Evolutionary conservation across 2,797 vertebrate species (phyloP), one percentile per base, ranked within the genome.

Genomic region (Fundulus diaphanus): DNA sequence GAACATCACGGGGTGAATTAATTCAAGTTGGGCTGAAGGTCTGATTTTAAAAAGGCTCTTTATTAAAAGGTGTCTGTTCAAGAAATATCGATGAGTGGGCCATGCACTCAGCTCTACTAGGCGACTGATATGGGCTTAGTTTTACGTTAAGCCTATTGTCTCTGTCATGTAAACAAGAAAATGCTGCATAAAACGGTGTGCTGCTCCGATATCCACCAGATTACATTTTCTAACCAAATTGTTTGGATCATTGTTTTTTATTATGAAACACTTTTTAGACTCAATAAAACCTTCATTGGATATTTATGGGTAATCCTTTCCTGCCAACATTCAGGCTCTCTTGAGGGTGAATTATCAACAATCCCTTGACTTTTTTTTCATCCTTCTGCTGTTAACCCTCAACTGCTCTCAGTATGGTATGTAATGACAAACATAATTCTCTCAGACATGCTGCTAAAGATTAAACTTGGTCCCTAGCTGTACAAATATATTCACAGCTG

Each of bases 381-480:
- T 73, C 22, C 46, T 52, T 20, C 33, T 8, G 2, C 12, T n/a
- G 22, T 24, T 37, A 35, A 57, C 44, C 31, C 68, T 37, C 12
- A 16, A 67, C 74, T 56, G 51, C 6, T 8, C 6, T 61, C 31
- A 31, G 7, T 1, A 49, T 20, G 15, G 5, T n/a, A 66, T 48
- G 18, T 56, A 20, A 37, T 33, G 27, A 51, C 37, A 42, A 51
- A 24, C 37, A 22, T 1, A 33, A 63, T 69, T 31, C 63, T 68
- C 33, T 2, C 48, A 20, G 5, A 35, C 61, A 35, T 72, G 40
- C 35, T 48, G 31, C 46, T 72, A 61, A 71, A 74, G 20, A 70
- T 74, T 59, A 24, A 73, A 54, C 35, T n/a, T 3, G 20, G 18
- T 44, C 33, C 73, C 65, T 75, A 67, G 33, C 13, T 66, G 57